phyloP scores from a whole-genome alignment of 2,888 invertebrate genomes.

The Eretmocerus hayati region DNA sequence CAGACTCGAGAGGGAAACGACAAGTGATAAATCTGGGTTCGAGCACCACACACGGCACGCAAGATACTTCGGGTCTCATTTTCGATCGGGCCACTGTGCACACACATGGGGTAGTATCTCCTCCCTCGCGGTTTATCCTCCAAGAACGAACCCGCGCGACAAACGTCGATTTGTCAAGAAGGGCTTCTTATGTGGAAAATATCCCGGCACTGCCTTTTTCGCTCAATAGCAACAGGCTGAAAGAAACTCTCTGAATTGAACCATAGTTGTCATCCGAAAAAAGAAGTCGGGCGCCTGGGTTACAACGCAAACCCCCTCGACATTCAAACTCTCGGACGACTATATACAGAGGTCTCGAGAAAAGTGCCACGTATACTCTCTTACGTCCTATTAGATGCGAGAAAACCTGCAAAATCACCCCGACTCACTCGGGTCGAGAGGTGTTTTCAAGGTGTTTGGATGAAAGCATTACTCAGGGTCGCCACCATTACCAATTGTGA shows the following conservation, averaged over 20 bases:
- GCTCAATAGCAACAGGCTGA: too few relatives aligned
- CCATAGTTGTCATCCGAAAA: too few relatives aligned
- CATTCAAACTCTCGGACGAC: too few relatives aligned
- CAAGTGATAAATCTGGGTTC: constrained; percentile 38
- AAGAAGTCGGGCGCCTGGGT: too few relatives aligned
- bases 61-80: too few relatives aligned
- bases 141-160: constrained; percentile 42
- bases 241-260: too few relatives aligned
- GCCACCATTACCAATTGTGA: too few relatives aligned
- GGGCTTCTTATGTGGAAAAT: constrained; percentile 31
- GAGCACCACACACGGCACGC: too few relatives aligned
- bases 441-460: constrained; percentile 34
- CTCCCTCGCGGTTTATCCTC: constrained; percentile 32
- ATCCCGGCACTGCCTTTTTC: constrained; percentile 28
- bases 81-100: too few relatives aligned
- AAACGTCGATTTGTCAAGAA: constrained; percentile 46
- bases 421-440: constrained; percentile 28
- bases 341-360: too few relatives aligned
- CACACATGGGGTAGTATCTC: neutral
- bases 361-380: too few relatives aligned
- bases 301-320: too few relatives aligned
- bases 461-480: constrained; percentile 37
- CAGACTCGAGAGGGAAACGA: constrained; percentile 32
- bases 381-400: constrained; percentile 18
- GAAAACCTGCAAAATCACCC: constrained; percentile 44